A percentile compares a stretch with the other conserved stretches of the same genome.
Evolutionary conservation across 2,797 vertebrate species (phyloP).

Genomic region (Hippoglossus hippoglossus): DNA sequence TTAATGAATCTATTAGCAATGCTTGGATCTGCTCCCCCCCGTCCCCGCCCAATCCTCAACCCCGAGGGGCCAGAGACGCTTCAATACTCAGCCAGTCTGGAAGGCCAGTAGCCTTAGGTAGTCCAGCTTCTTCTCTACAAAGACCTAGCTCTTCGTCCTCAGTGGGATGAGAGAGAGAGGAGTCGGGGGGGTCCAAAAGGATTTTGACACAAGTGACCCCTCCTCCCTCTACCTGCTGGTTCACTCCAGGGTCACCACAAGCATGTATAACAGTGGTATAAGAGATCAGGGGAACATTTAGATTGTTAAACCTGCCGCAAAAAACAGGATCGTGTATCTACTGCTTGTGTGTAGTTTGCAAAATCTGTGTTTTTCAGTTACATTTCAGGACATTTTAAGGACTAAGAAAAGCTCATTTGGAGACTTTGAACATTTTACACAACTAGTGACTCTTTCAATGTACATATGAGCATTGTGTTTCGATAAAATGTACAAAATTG

Average conservation of each 20-base stretch:
- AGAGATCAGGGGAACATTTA: neutral
- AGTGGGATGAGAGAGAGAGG: conserved; percentile 57
- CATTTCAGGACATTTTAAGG: neutral
- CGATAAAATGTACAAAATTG: too few relatives aligned
- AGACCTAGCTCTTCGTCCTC: conserved; percentile 68
- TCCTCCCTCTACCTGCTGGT: conserved; percentile 73
- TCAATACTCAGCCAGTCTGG: conserved; percentile 45
- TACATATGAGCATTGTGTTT: neutral
- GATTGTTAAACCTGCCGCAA: neutral
- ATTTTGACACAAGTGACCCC: conserved; percentile 60
- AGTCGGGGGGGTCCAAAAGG: conserved; percentile 51
- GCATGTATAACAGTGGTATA: conserved; percentile 10
- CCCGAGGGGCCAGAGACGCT: conserved; percentile 61
- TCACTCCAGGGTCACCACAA: conserved; percentile 73
- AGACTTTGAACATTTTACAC: neutral
- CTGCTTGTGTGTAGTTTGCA: too few relatives aligned
- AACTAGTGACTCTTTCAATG: neutral
- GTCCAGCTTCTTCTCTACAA: conserved; percentile 61
- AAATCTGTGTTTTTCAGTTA: neutral
- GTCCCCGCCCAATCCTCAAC: conserved; percentile 45
- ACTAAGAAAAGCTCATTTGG: neutral
- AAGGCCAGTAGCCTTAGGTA: conserved; percentile 71
- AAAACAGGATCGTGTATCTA: too few relatives aligned
- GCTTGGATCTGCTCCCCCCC: conserved; percentile 57
- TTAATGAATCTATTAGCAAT: conserved; percentile 84